phyloP scores from a whole-genome alignment of 2,797 vertebrate genomes.

The Ctenochaetus hawaiiensis region DNA sequence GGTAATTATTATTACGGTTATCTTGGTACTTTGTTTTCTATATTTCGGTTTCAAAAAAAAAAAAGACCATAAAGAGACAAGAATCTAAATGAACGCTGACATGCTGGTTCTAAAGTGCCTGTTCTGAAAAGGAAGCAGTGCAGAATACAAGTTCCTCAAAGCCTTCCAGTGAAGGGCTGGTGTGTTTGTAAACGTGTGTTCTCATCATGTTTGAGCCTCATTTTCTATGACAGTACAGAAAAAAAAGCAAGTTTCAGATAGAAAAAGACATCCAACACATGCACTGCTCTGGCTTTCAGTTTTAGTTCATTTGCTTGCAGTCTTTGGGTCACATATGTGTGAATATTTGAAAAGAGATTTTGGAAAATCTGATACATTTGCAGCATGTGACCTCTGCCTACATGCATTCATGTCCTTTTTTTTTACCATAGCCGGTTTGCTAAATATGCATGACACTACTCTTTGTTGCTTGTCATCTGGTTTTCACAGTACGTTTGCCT shows the following conservation, averaged over 20 bases:
- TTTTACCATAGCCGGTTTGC: not conserved
- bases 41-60: not conserved
- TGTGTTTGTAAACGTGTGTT: not conserved
- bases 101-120: not conserved
- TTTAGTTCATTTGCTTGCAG: not conserved
- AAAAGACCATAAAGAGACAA: not conserved
- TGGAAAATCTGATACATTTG: slow-evolving; percentile 1
- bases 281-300: not conserved
- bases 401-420: not conserved
- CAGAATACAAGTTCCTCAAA: not conserved
- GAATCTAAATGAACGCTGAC: slow-evolving; percentile 11
- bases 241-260: not conserved
- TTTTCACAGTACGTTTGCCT: not conserved
- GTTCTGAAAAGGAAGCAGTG: not conserved
- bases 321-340: not conserved
- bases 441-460: slow-evolving; percentile 1
- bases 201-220: not conserved
- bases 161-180: not conserved
- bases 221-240: not conserved
- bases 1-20: not conserved
- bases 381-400: not conserved
- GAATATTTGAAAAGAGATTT: not conserved
- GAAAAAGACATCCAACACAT: not conserved
- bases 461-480: not conserved
- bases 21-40: not conserved